A percentile compares a stretch with the other conserved stretches of the same genome.
Conservation (phyloP, 2,888 invertebrate species). For the Labia minor region DNA sequence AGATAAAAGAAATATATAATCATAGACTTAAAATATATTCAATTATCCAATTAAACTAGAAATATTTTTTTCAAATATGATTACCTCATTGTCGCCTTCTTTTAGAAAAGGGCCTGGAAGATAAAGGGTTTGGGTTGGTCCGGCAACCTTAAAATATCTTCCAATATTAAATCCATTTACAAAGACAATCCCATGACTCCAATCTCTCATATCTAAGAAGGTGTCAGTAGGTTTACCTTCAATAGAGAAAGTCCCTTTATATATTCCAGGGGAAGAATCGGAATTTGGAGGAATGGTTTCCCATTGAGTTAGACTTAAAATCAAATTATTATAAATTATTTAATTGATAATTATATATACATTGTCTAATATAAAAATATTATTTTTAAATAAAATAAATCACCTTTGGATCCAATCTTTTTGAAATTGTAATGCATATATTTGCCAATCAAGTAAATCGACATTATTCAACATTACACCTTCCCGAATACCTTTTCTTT, state of each 20-base stretch:
- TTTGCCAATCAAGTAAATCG: constrained; percentile 37
- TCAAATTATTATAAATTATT: too few species aligned
- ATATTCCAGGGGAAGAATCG: constrained; percentile 48
- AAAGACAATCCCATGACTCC: constrained; percentile 78
- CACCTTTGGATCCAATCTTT: constrained; percentile 36
- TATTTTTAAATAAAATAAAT: too few species aligned
- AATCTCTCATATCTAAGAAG: constrained; percentile 63
- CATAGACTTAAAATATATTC: neutral
- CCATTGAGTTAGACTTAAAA: too few species aligned
- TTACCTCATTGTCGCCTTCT: constrained; percentile 44
- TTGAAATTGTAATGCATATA: constrained; percentile 44
- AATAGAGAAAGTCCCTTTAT: constrained; percentile 40
- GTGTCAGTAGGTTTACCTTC: constrained; percentile 52
- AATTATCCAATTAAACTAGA: neutral
- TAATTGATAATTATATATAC: too few species aligned
- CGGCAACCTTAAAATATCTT: constrained; percentile 70
- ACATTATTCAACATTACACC: constrained; percentile 39
- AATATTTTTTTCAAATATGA: neutral
- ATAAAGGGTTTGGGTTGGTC: constrained; percentile 75
- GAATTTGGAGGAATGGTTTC: too few species aligned
- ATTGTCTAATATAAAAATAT: too few species aligned
- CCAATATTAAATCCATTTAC: constrained; percentile 80
- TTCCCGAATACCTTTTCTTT: constrained; percentile 38
- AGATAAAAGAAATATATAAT: neutral
- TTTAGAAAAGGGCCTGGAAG: constrained; percentile 64